Percentiles rank a stretch among this genome's conserved stretches.
These are phyloP conservation scores for Bovichtus variegatus DNA, from an alignment of 2,797 vertebrate species.

Conservation along the genomic window DNA sequence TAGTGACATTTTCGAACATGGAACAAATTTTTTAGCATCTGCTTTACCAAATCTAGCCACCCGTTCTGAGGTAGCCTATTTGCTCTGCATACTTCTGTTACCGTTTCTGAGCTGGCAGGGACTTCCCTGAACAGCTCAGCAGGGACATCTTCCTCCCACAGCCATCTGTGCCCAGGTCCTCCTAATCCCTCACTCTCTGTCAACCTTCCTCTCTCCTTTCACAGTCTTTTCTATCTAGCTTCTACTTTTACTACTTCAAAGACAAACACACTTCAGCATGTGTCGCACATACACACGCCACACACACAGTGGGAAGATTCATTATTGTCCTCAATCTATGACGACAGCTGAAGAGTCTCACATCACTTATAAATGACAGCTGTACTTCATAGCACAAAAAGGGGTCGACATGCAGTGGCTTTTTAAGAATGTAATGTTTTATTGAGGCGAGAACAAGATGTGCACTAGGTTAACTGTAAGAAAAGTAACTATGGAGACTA, in stretches of 20 bases:
- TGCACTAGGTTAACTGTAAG: background rate
- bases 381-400: slow-evolving; percentile 18
- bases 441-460: slow-evolving; percentile 23
- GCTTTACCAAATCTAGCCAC: slow-evolving; percentile 78
- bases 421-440: slow-evolving; percentile 17
- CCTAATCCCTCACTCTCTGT: slow-evolving; percentile 68
- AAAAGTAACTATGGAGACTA: background rate
- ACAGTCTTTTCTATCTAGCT: slow-evolving; percentile 32
- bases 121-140: slow-evolving; percentile 78
- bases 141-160: slow-evolving; percentile 80
- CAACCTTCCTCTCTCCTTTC: slow-evolving; percentile 52
- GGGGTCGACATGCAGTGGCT: slow-evolving; percentile 15
- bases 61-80: slow-evolving; percentile 72
- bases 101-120: slow-evolving; percentile 76
- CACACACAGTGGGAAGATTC: background rate
- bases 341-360: slow-evolving; percentile 30
- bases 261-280: background rate
- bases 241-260: slow-evolving; percentile 35
- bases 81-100: slow-evolving; percentile 76
- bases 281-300: no score
- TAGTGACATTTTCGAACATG: slow-evolving; percentile 60
- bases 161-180: slow-evolving; percentile 81
- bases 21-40: slow-evolving; percentile 79
- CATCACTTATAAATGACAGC: slow-evolving; percentile 48
- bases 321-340: slow-evolving; percentile 25